Percentiles rank a stretch among this genome's conserved stretches.
These are phyloP conservation scores for Odontophorus gujanensis DNA, from an alignment of 2,113 vertebrate species.

Conservation along the genomic window DNA sequence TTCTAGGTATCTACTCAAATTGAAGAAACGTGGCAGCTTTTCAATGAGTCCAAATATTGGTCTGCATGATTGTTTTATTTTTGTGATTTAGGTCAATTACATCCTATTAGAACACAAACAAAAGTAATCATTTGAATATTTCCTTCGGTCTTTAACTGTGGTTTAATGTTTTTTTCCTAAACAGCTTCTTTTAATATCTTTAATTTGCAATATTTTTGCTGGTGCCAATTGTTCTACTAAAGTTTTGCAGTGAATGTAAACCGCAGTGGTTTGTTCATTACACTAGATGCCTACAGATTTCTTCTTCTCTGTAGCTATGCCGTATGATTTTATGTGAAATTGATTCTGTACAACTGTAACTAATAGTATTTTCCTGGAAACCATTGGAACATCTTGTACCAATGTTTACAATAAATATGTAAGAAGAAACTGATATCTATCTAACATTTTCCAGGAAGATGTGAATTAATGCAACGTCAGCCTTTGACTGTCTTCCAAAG, in stretches of 20 bases:
- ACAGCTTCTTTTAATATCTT: constrained; percentile 60
- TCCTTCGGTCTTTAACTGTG: constrained; percentile 10
- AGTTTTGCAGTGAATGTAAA: constrained; percentile 35
- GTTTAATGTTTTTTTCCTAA: constrained; percentile 22
- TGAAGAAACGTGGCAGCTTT: constrained; percentile 21
- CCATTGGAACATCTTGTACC: constrained; percentile 69
- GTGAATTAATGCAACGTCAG: neutral
- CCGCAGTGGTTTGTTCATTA: constrained; percentile 51
- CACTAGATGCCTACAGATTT: constrained; percentile 32
- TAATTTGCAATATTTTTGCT: constrained; percentile 50
- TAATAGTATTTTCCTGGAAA: constrained; percentile 73
- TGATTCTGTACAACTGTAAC: constrained; percentile 67
- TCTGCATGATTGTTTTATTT: constrained; percentile 47
- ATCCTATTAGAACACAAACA: constrained; percentile 18
- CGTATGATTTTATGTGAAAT: constrained; percentile 63
- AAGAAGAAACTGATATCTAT: constrained; percentile 62
- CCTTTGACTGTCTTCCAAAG: constrained; percentile 23
- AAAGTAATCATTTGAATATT: neutral
- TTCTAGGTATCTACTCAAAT: neutral
- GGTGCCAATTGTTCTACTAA: constrained; percentile 35
- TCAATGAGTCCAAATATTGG: constrained; percentile 16
- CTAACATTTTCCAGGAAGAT: constrained; percentile 55
- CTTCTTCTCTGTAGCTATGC: constrained; percentile 10
- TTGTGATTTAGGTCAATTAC: constrained; percentile 41
- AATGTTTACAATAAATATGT: constrained; percentile 68